A percentile compares a stretch with the other conserved stretches of the same genome.
Conservation (phyloP, 2,113 vertebrate genomes). For the Eulemur macaco region DNA sequence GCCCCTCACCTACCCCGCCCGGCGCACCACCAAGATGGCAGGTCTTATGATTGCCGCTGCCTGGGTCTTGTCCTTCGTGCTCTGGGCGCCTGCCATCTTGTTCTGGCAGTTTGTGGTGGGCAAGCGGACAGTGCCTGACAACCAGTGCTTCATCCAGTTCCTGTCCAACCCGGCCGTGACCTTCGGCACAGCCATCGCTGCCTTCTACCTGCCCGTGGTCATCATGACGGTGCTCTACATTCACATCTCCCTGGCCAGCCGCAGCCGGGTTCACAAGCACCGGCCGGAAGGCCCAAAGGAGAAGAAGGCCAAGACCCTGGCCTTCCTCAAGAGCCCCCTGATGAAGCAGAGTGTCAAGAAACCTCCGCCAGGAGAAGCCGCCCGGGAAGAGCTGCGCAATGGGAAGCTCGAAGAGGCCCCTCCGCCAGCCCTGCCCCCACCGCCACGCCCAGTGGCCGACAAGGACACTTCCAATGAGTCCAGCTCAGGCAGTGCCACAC, state of each 20-base stretch:
- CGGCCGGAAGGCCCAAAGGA: conserved; percentile 92
- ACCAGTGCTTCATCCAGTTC: conserved; percentile 97
- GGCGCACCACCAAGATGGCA: conserved; percentile 98
- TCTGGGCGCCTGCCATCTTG: conserved; percentile 98
- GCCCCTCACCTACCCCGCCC: conserved; percentile 94
- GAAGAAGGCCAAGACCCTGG: conserved; percentile 89
- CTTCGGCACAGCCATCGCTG: conserved; percentile 97
- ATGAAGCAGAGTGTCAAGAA: conserved; percentile 93
- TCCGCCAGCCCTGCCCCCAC: conserved; percentile 81
- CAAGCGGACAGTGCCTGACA: conserved; percentile 92
- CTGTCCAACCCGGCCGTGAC: conserved; percentile 96
- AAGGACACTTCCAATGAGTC: conserved; percentile 98
- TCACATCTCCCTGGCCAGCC: conserved; percentile 97
- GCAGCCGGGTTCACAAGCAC: conserved; percentile 95
- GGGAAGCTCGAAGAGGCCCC: conserved; percentile 89
- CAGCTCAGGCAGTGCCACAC: conserved; percentile 94
- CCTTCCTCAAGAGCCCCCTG: conserved; percentile 90
- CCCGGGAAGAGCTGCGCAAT: conserved; percentile 91
- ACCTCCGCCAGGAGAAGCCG: conserved; percentile 82
- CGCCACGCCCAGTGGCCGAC: conserved; percentile 86
- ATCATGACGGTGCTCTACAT: conserved; percentile 99
- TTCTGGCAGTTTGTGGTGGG: conserved; percentile 99
- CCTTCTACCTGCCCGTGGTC: conserved; percentile 97
- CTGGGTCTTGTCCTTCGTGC: conserved; percentile 97
- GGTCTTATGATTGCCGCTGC: conserved; percentile 97